Evolutionary conservation across 2,113 vertebrate genomes (phyloP).

Genomic region (Gasterosteus nipponicus): DNA sequence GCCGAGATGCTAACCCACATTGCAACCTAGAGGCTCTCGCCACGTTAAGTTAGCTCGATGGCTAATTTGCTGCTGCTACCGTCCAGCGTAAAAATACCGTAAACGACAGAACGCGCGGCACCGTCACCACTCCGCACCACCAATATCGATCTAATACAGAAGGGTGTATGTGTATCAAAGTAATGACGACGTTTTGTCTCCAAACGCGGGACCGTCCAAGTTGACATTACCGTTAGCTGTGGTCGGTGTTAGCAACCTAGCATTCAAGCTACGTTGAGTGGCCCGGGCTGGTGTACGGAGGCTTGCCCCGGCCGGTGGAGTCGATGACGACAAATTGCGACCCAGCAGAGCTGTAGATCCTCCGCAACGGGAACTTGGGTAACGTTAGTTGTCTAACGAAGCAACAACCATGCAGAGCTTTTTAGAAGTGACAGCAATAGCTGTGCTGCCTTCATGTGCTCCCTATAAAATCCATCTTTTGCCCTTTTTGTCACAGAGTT

Average conservation of each 20-base stretch:
- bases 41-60: conserved; percentile 76
- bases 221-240: conserved; percentile 30
- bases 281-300: conserved; percentile 22
- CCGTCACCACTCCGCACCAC: background rate
- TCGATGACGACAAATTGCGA: background rate
- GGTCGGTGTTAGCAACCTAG: conserved; percentile 51
- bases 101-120: background rate
- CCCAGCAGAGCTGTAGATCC: background rate
- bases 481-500: background rate
- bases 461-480: background rate
- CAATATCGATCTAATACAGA: background rate
- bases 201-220: background rate
- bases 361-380: rapidly evolving
- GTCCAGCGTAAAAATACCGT: background rate
- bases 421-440: conserved; percentile 14
- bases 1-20: conserved; percentile 70
- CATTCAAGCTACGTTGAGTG: conserved; percentile 51
- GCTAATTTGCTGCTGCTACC: conserved; percentile 39
- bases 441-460: conserved; percentile 39
- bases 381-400: background rate
- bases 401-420: background rate
- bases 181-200: background rate
- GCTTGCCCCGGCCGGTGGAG: background rate
- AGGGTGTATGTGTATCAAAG: rapidly evolving
- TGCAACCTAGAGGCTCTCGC: conserved; percentile 68